A percentile compares a stretch with the other conserved stretches of the same genome.
phyloP scores from a whole-genome alignment of 2,888 invertebrate genomes.

The Ypsolopha sequella region DNA sequence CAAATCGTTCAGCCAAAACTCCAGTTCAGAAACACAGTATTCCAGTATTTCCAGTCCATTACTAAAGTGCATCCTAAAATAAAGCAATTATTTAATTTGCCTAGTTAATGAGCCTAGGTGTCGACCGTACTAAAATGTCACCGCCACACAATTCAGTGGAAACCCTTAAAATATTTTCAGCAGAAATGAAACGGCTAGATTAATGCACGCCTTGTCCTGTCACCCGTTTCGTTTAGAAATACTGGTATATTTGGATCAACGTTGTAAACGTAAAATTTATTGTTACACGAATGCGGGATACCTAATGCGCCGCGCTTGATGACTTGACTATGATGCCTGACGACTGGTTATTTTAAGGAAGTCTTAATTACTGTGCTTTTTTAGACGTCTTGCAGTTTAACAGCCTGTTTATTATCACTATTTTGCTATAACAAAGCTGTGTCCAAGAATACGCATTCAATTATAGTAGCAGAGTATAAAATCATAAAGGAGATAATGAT shows the following conservation, averaged over 20 bases:
- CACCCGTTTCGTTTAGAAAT: slow-evolving; percentile 4
- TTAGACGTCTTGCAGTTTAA: background rate
- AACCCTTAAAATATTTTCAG: slow-evolving; percentile 3
- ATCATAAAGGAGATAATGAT: slow-evolving; percentile 66
- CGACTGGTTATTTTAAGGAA: slow-evolving; percentile 3
- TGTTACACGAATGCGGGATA: background rate
- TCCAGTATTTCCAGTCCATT: slow-evolving; percentile 2
- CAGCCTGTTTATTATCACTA: background rate
- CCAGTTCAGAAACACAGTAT: slow-evolving; percentile 3
- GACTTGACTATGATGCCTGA: slow-evolving; percentile 1
- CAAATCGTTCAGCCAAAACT: no score
- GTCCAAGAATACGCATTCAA: slow-evolving; percentile 5
- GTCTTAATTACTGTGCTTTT: slow-evolving; percentile 2
- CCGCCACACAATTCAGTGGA: background rate
- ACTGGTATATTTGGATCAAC: slow-evolving; percentile 7
- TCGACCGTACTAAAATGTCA: background rate
- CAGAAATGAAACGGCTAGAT: slow-evolving; percentile 6
- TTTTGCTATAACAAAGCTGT: background rate
- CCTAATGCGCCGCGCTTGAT: background rate
- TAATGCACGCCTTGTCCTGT: slow-evolving; percentile 8
- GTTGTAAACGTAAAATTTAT: slow-evolving; percentile 8
- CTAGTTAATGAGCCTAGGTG: slow-evolving; percentile 5
- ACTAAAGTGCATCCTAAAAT: slow-evolving; percentile 19
- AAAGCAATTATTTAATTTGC: slow-evolving; percentile 36
- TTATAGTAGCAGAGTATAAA: slow-evolving; percentile 35